phyloP scores from a whole-genome alignment of 1,140 invertebrate species.

The Zelostemma sp. region DNA sequence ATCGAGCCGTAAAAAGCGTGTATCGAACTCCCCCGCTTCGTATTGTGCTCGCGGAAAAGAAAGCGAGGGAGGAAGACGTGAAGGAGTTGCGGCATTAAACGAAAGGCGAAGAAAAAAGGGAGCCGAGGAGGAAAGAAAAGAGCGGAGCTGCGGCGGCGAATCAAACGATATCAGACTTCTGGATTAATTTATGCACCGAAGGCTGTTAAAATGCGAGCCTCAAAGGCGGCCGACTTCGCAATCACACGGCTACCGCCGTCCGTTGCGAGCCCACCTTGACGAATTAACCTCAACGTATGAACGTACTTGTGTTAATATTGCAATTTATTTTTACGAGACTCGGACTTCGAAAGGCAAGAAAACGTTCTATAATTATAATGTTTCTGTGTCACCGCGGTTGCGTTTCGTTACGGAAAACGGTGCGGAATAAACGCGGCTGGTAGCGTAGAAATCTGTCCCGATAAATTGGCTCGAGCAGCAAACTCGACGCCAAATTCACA shows the following conservation, averaged over 20 bases:
- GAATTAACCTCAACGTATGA: constrained; percentile 44
- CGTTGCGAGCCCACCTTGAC: constrained; percentile 47
- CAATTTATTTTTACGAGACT: constrained; percentile 20
- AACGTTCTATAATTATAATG: constrained; percentile 9
- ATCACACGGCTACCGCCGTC: constrained; percentile 59
- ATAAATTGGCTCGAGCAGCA: not conserved
- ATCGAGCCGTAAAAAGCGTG: constrained; percentile 62
- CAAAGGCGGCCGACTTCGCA: constrained; percentile 65
- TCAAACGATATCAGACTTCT: constrained; percentile 69
- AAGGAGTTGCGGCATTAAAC: constrained; percentile 30
- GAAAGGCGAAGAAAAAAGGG: constrained; percentile 25
- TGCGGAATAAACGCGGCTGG: too few relatives aligned
- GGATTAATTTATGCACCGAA: constrained; percentile 70
- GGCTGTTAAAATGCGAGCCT: constrained; percentile 69
- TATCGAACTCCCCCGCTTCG: constrained; percentile 50
- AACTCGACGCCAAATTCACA: not conserved
- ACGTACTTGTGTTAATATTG: constrained; percentile 34
- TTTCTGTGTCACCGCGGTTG: not conserved
- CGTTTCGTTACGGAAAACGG: not conserved
- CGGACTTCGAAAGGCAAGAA: constrained; percentile 22
- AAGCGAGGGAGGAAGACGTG: constrained; percentile 37
- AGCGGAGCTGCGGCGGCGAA: constrained; percentile 60
- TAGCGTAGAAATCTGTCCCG: too few relatives aligned
- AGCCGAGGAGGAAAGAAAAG: constrained; percentile 40
- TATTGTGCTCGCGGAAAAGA: constrained; percentile 48